phyloP scores from a whole-genome alignment of 2,888 invertebrate genomes.

The Eurytoma adleriae region DNA sequence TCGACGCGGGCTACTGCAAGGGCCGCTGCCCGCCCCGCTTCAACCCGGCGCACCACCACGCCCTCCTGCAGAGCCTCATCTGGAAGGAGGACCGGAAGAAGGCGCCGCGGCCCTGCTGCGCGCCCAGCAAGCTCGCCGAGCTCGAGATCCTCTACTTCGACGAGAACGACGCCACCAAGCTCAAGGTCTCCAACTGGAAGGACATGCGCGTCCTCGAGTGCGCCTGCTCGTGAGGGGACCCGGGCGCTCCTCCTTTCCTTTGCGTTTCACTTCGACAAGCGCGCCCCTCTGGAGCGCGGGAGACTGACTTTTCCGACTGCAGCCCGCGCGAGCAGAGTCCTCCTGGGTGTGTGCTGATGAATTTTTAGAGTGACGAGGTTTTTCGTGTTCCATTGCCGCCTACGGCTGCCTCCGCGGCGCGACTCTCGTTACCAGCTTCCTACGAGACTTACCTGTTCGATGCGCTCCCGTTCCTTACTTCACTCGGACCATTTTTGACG shows the following conservation, averaged over 20 bases:
- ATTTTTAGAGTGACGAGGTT: no score
- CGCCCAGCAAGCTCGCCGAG: slow-evolving; percentile 82
- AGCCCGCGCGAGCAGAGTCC: no score
- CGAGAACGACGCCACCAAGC: slow-evolving; percentile 79
- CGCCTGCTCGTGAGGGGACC: slow-evolving; percentile 80
- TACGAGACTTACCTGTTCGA: no score
- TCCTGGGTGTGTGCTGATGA: no score
- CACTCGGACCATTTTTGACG: no score
- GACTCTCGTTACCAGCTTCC: no score
- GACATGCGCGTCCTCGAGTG: slow-evolving; percentile 85
- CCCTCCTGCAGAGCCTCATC: slow-evolving; percentile 82
- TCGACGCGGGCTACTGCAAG: slow-evolving; percentile 85
- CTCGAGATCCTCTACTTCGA: slow-evolving; percentile 83
- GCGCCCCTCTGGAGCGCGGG: no score
- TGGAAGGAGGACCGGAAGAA: slow-evolving; percentile 80
- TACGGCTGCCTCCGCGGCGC: no score
- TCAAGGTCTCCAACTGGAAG: slow-evolving; percentile 83
- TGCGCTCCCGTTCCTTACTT: no score
- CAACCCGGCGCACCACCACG: slow-evolving; percentile 85
- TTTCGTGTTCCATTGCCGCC: no score
- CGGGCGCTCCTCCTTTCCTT: neutral
- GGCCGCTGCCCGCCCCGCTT: slow-evolving; percentile 83
- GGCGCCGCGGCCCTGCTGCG: slow-evolving; percentile 82
- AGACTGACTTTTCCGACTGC: neutral
- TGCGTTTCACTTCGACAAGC: neutral